These are phyloP conservation scores for Dendronephthya gigantea DNA, from an alignment of 64 coral and sea anemone genomes.

Conservation along the genomic window DNA sequence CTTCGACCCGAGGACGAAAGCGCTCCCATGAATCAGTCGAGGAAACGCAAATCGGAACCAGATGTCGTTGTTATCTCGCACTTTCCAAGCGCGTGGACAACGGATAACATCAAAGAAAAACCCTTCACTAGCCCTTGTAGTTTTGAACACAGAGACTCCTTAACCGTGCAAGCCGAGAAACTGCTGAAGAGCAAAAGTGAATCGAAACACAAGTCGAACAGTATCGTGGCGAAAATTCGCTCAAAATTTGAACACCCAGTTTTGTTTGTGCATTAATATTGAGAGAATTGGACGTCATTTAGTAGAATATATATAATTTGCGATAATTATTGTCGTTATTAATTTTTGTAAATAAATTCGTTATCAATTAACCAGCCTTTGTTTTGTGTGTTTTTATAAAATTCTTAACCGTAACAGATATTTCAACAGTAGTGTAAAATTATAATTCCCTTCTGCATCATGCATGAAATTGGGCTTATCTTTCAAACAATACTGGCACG, in stretches of 20 bases:
- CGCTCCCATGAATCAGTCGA: not conserved
- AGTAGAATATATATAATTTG: no score
- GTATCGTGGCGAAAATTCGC: not conserved
- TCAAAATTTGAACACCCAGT: not conserved
- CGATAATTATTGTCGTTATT: no score
- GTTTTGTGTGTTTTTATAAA: no score
- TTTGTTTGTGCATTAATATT: not conserved
- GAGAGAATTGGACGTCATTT: no score
- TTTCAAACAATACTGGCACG: no score
- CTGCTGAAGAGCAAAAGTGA: not conserved
- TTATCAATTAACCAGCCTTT: no score
- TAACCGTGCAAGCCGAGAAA: not conserved
- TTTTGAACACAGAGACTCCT: not conserved
- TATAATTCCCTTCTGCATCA: no score
- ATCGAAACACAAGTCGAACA: not conserved
- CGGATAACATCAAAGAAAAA: not conserved
- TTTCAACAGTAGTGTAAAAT: no score
- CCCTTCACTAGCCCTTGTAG: not conserved
- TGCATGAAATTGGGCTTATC: no score
- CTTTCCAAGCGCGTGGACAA: not conserved
- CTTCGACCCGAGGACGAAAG: not conserved
- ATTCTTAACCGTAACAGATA: no score
- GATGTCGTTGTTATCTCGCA: not conserved
- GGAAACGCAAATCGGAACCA: not conserved
- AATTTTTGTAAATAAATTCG: no score